Evolutionary conservation across 2,113 vertebrate species (phyloP).

Genomic region (Heloderma charlesbogerti): DNA sequence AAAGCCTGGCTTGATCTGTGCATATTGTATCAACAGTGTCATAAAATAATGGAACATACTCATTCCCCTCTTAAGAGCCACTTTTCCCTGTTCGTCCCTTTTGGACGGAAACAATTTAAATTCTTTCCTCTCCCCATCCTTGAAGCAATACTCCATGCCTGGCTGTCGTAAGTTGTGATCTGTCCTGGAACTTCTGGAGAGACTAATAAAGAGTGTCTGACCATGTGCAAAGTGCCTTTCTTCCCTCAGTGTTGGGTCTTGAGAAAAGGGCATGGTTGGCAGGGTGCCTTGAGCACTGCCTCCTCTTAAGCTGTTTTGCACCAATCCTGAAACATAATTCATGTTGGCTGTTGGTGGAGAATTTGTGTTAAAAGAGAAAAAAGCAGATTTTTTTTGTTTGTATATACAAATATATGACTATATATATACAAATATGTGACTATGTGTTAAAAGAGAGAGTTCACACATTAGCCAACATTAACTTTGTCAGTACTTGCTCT

Average conservation of each 20-base stretch:
- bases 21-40: conserved; percentile 40
- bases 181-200: background rate
- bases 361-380: background rate
- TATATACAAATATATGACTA: too few species aligned
- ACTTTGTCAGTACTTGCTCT: background rate
- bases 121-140: conserved; percentile 12
- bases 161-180: background rate
- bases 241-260: background rate
- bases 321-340: background rate
- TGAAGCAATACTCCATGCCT: background rate
- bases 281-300: background rate
- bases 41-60: conserved; percentile 47
- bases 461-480: too few species aligned
- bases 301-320: background rate
- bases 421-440: too few species aligned
- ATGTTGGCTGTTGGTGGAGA: background rate
- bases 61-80: background rate
- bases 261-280: background rate
- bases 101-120: background rate
- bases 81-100: background rate
- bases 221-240: background rate
- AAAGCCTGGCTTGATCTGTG: conserved; percentile 32
- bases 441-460: background rate
- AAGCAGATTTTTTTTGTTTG: too few species aligned
- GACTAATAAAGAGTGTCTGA: background rate